Evolutionary conservation across 2,113 vertebrate species (phyloP), one percentile per base, ranked within the genome.

Genomic region (Hydropotes inermis): DNA sequence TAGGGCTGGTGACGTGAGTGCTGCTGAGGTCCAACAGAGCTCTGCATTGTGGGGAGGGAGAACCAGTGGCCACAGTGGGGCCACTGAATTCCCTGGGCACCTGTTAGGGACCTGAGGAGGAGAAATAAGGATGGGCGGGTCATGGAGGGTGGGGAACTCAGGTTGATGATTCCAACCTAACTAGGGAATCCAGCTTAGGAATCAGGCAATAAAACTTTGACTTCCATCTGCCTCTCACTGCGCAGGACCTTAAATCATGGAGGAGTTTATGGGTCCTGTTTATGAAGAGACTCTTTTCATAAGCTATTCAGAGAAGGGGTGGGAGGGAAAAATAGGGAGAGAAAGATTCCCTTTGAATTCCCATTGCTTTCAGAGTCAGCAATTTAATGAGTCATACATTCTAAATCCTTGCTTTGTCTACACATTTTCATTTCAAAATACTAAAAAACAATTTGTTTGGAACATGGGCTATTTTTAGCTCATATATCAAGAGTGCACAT

Each of bases 401-500:
- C 98, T 98, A 96, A 97, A 98, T 96, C 97, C 96, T 98, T 98
- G 97, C 98, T 98, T 98, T 99, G 98, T 99, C 99, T 98, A 96
- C 96, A 98, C 11, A 21, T 98, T 98, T 98, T 99, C 98, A 86
- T 98, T 99, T 99, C 97, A 98, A 98, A 99, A 98, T 98, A 98
- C 98, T 98, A 98, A 98, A 98, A 98, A 99, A 98, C 98, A 98
- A 97, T 99, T 99, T 98, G 98, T 96, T 98, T 98, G 98, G 98
- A 98, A 98, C 97, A 98, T 10, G 2, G 1, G 27, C 94, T 99
- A 99, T 99, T 99, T 99, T 99, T 99, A 99, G 97, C 39, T 96
- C 97, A 95, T 94, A 96, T 98, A 98, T 97, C 97, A 98, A 98
- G 27, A 86, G 98, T 93, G 95, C 45, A n/a, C 95, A 87, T 96